Conservation (phyloP, 2,797 vertebrate species). For the Sebastes iracundus region DNA sequence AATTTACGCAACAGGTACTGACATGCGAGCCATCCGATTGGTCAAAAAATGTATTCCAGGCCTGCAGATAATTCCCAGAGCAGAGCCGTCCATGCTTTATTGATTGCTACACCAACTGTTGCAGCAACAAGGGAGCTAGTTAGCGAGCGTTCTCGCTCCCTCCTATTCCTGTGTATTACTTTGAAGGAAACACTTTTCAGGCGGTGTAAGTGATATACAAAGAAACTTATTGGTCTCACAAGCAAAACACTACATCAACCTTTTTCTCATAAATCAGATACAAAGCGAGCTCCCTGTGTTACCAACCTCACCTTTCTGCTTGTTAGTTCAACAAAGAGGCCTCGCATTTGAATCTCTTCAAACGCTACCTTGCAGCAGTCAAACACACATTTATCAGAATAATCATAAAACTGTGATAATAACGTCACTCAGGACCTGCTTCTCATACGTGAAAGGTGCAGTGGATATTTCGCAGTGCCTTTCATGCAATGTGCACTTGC, state of each 20-base stretch:
- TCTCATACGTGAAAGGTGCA: not conserved
- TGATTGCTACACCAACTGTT: conserved; percentile 74
- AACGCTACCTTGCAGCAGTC: not conserved
- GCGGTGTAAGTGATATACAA: conserved; percentile 10
- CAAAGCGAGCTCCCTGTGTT: not conserved
- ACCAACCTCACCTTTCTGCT: not conserved
- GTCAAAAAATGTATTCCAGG: conserved; percentile 44
- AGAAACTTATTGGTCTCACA: conserved; percentile 10
- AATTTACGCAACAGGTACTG: conserved; percentile 67
- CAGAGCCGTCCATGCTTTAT: conserved; percentile 62
- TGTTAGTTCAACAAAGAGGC: not conserved
- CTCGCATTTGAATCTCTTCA: not conserved
- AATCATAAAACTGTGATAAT: not conserved
- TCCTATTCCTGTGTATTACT: conserved; percentile 14
- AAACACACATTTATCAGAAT: not conserved
- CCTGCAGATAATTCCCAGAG: conserved; percentile 56
- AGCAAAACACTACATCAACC: not conserved
- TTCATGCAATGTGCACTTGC: conserved; percentile 56
- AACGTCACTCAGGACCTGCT: not conserved
- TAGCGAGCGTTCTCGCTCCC: conserved; percentile 43
- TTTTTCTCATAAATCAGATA: not conserved
- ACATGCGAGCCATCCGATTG: conserved; percentile 59
- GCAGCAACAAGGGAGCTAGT: conserved; percentile 73
- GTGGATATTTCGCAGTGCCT: conserved; percentile 23
- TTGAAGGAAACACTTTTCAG: conserved; percentile 32